Evolutionary conservation across 64 coral and sea anemone genomes (phyloP).

Genomic region (Platygyra sinensis): DNA sequence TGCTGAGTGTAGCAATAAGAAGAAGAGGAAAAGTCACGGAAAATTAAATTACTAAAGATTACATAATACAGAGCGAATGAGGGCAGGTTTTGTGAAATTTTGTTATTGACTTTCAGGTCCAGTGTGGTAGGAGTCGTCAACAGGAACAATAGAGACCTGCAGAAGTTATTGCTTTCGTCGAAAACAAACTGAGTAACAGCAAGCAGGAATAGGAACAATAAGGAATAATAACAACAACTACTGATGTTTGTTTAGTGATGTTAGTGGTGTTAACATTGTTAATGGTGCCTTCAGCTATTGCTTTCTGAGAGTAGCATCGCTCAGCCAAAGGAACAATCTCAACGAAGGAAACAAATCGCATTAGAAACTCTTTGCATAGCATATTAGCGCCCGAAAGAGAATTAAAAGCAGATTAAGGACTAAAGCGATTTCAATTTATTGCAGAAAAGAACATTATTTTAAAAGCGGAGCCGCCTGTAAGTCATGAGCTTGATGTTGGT

Average conservation of each 20-base stretch:
- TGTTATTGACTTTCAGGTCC: background rate
- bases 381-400: background rate
- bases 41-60: background rate
- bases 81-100: background rate
- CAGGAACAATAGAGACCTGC: background rate
- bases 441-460: background rate
- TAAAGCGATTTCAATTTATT: background rate
- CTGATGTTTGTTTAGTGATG: background rate
- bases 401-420: background rate
- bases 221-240: background rate
- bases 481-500: slow-evolving; percentile 45
- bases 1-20: background rate
- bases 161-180: background rate
- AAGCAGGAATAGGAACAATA: background rate
- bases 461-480: slow-evolving; percentile 26
- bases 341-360: background rate
- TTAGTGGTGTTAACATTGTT: background rate
- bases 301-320: background rate
- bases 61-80: background rate
- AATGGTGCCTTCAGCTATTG: background rate
- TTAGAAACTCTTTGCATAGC: background rate
- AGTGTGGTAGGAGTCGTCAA: background rate
- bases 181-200: background rate
- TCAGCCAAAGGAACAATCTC: background rate
- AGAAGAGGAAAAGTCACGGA: background rate